Conservation (phyloP, 2,113 vertebrate species). For the Balaenoptera acutorostrata region DNA sequence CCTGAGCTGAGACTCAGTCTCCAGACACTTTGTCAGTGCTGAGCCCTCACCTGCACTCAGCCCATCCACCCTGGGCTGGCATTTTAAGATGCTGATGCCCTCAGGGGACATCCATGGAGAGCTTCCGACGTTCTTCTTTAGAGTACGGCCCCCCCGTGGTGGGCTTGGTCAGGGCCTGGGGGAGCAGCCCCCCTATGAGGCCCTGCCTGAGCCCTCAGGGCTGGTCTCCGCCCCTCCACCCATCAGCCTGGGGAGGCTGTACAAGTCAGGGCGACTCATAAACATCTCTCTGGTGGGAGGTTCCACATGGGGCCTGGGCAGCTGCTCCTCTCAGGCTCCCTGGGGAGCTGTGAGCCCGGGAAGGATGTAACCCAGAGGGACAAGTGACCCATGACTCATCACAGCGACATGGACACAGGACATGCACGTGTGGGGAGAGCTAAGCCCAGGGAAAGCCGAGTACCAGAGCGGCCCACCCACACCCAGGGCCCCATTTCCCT, state of each 20-base stretch:
- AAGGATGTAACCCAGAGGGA: background rate
- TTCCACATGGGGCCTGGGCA: background rate
- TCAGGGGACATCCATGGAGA: background rate
- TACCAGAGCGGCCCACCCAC: background rate
- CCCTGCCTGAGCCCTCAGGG: background rate
- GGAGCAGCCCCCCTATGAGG: background rate
- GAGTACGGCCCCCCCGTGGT: fast-evolving
- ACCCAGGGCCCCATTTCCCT: background rate
- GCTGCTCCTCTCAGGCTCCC: background rate
- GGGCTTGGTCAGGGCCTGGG: background rate
- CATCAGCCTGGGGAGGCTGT: background rate
- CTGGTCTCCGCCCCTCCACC: background rate
- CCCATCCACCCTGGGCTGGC: background rate
- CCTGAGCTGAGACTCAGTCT: background rate
- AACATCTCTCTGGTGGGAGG: background rate
- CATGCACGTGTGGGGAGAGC: background rate
- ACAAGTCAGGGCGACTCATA: background rate
- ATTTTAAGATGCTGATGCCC: background rate
- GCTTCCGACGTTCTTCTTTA: background rate
- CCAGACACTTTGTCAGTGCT: background rate
- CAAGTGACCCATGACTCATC: background rate
- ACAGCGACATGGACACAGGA: background rate
- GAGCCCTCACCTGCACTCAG: background rate
- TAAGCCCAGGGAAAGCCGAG: background rate
- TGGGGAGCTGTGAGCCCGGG: background rate